Conservation (phyloP, 2,797 vertebrate genomes). For the Danionella dracula region DNA sequence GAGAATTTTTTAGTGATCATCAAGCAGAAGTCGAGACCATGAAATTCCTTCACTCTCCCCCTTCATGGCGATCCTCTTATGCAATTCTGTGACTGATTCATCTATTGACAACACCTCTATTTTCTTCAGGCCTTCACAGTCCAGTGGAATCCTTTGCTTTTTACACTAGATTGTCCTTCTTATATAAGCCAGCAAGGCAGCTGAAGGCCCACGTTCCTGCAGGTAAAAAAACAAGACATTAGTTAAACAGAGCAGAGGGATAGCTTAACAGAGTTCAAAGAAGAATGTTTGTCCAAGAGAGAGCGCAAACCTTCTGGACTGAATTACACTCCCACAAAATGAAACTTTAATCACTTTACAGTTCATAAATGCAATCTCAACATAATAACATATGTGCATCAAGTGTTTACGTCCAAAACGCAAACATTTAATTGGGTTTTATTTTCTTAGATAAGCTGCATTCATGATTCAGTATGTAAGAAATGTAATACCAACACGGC, state of each 20-base stretch:
- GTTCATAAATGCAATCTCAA: neutral
- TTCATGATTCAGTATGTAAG: neutral
- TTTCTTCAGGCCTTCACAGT: slow-evolving; percentile 37
- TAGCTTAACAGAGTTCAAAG: neutral
- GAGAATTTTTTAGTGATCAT: slow-evolving; percentile 48
- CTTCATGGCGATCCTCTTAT: slow-evolving; percentile 61
- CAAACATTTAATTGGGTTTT: too few species aligned
- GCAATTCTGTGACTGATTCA: slow-evolving; percentile 20
- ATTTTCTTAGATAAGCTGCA: too few species aligned
- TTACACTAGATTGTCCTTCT: slow-evolving; percentile 19
- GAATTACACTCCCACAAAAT: neutral
- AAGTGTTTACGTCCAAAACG: too few species aligned
- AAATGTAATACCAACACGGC: too few species aligned
- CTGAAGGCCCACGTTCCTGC: slow-evolving; percentile 51
- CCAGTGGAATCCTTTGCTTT: slow-evolving; percentile 44
- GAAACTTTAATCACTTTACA: neutral
- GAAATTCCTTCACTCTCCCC: slow-evolving; percentile 54
- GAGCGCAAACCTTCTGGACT: neutral
- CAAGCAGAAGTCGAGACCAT: slow-evolving; percentile 46
- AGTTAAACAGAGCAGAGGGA: slow-evolving; percentile 14
- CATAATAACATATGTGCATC: too few species aligned
- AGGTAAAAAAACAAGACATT: slow-evolving; percentile 41
- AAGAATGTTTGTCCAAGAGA: neutral
- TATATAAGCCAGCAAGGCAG: slow-evolving; percentile 42
- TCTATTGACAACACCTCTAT: slow-evolving; percentile 17